These are phyloP conservation scores for Erethizon dorsatum DNA, from an alignment of 2,797 vertebrate species.

Conservation along the genomic window DNA sequence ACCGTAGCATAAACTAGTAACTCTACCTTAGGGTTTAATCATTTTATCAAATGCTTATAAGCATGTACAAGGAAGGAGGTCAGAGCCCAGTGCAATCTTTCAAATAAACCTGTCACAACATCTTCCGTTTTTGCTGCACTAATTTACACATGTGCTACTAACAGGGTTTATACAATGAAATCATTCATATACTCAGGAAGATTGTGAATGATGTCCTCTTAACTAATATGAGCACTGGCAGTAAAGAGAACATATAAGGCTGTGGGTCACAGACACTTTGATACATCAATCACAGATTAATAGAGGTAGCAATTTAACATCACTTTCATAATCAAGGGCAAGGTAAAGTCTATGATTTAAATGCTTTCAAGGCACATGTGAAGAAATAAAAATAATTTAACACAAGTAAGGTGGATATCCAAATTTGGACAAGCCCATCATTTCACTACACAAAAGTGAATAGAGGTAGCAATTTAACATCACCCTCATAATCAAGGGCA, in stretches of 20 bases:
- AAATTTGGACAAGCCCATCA: constrained; percentile 46
- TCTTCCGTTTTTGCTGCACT: constrained; percentile 35
- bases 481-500: constrained; percentile 76
- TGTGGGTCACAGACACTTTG: constrained; percentile 82
- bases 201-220: constrained; percentile 84
- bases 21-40: constrained; percentile 65
- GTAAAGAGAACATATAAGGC: constrained; percentile 76
- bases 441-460: constrained; percentile 48
- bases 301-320: constrained; percentile 82
- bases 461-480: constrained; percentile 79
- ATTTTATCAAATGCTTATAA: constrained; percentile 79
- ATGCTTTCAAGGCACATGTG: constrained; percentile 53
- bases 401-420: constrained; percentile 36
- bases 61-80: constrained; percentile 46
- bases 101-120: constrained; percentile 60
- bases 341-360: constrained; percentile 85
- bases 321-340: constrained; percentile 81
- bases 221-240: constrained; percentile 78
- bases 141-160: constrained; percentile 61
- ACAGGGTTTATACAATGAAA: constrained; percentile 70
- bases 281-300: constrained; percentile 86
- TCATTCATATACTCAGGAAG: constrained; percentile 76
- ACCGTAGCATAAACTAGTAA: constrained; percentile 44
- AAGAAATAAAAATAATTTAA: constrained; percentile 73
- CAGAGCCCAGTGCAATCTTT: constrained; percentile 54